Base-by-base conservation (phyloP, 2,113 vertebrate genomes). In the Oncorhynchus nerka region DNA sequence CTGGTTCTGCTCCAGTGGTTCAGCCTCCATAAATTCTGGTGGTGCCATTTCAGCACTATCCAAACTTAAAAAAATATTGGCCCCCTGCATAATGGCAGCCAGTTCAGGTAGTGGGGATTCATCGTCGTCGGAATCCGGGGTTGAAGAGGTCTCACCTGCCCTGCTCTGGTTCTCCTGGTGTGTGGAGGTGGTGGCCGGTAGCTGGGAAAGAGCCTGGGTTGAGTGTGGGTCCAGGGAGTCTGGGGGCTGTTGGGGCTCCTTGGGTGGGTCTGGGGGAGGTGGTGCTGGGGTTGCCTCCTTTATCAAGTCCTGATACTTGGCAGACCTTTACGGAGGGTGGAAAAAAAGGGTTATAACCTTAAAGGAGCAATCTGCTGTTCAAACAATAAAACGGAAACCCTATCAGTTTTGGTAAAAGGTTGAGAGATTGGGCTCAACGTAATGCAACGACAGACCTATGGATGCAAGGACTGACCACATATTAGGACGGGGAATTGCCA, bases 271-370 rank as follows among this genome's bases (percentile, higher is more conserved):
- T 30, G 45, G 73, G 26, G 79, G 71, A 22, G 78, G 66, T 57
- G 81, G 39, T n/a, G 79, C 26, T 80, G 69, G 22, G 74, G 1
- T 1, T 84, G 30, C 89, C 71, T 94, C 92, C 73, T 86, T 71
- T 73, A 92, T 89, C 68, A 84, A 45, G 0, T 88, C 79, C 22
- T 95, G 95, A 83, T 98, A 98, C 70, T 94, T 96, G 75, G 92
- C 75, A 19, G 96, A 99, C 81, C 98, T 99, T 85, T 78, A 76
- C 28, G 45, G n/a, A n/a, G n/a, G n/a, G n/a, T n/a, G n/a, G n/a
- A 24, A 1, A 30, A 39, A 0, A n/a, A 19, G 51, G 4, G 1
- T 55, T 4, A 20, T 19, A 13, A 5, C 51, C 15, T 55, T 13
- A 77, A 64, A 61, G 81, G 32, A 22, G 79, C 64, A 39, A 39